phyloP scores from a whole-genome alignment of 1,140 invertebrate genomes.

The Octopus sinensis region DNA sequence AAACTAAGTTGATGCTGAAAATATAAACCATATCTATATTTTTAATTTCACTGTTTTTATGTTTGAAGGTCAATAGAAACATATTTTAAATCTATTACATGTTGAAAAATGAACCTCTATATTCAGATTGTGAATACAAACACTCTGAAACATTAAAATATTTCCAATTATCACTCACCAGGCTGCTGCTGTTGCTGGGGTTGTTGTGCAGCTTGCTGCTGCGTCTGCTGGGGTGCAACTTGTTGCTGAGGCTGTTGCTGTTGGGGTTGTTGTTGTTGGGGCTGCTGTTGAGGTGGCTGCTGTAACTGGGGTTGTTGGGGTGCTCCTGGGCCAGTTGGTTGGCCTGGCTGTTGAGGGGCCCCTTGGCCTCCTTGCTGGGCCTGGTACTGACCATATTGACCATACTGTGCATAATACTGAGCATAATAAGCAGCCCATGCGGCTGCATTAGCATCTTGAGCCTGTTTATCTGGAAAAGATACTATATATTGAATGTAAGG shows the following conservation, averaged over 20 bases:
- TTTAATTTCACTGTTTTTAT: no score
- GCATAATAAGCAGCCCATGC: constrained; percentile 63
- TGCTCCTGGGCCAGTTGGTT: constrained; percentile 2
- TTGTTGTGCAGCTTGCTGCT: background rate
- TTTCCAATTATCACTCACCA: background rate
- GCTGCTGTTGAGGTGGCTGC: constrained; percentile 35
- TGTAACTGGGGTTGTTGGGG: constrained; percentile 67
- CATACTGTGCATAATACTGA: constrained; percentile 60
- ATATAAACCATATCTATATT: no score
- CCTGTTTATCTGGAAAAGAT: constrained; percentile 42
- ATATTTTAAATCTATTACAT: no score
- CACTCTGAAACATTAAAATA: no score
- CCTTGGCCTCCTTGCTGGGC: constrained; percentile 45
- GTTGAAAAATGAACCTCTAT: no score
- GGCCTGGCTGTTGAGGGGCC: constrained; percentile 31
- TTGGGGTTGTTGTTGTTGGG: constrained; percentile 22
- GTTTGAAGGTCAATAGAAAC: no score
- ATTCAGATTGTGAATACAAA: no score
- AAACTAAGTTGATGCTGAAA: no score
- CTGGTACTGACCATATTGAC: constrained; percentile 36
- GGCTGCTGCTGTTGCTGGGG: background rate
- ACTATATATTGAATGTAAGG: background rate
- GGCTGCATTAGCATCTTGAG: constrained; percentile 57
- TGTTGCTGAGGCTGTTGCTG: constrained; percentile 14
- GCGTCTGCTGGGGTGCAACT: constrained; percentile 5